A percentile compares a stretch with the other conserved stretches of the same genome.
phyloP scores from a whole-genome alignment of 2,888 invertebrate species.

The Scelioninae gen. 1 region DNA sequence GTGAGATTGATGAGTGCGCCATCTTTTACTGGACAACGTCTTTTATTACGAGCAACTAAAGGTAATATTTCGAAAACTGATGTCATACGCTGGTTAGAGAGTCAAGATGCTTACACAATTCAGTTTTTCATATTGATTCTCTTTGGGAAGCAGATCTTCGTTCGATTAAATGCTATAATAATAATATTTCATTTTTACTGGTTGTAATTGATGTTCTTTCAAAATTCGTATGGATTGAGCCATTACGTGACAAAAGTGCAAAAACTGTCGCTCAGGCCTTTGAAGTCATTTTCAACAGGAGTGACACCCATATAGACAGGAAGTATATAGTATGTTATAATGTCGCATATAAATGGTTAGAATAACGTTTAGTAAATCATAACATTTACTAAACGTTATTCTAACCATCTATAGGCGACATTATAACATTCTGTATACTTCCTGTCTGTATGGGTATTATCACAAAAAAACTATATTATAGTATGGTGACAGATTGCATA shows the following conservation, averaged over 20 bases:
- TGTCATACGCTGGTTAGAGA: neutral
- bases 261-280: neutral
- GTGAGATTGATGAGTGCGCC: too few relatives aligned
- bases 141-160: conserved; percentile 56
- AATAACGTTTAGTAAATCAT: too few relatives aligned
- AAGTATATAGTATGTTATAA: too few relatives aligned
- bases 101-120: conserved; percentile 13
- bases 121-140: conserved; percentile 66
- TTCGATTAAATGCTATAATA: conserved; percentile 3
- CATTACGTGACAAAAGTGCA: conserved; percentile 1
- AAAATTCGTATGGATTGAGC: conserved; percentile 5
- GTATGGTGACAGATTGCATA: too few relatives aligned
- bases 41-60: neutral
- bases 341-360: too few relatives aligned
- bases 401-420: too few relatives aligned
- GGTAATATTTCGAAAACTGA: neutral
- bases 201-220: conserved; percentile 5
- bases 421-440: too few relatives aligned
- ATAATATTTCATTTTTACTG: conserved; percentile 1
- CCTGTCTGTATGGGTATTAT: too few relatives aligned
- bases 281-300: conserved; percentile 14
- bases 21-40: neutral
- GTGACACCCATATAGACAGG: too few relatives aligned
- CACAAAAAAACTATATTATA: too few relatives aligned
- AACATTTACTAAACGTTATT: too few relatives aligned